A percentile compares a stretch with the other conserved stretches of the same genome.
Conservation (phyloP, 1,140 invertebrate species). For the Choristoneura fumiferana region DNA sequence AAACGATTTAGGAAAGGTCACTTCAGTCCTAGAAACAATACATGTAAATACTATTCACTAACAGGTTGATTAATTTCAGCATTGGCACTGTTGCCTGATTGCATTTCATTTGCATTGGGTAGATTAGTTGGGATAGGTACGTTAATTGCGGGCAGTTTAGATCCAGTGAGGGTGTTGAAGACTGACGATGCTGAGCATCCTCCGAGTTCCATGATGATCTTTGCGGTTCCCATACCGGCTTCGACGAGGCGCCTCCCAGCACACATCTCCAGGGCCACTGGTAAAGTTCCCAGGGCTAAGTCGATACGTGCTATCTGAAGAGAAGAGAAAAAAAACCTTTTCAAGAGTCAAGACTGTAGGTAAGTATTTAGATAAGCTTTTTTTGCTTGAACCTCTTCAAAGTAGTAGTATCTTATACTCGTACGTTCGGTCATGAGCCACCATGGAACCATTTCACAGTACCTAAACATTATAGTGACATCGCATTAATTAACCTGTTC, state of each 20-base stretch:
- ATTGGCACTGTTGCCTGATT: no score
- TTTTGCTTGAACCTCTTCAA: no score
- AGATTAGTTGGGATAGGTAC: background rate
- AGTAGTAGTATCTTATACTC: background rate
- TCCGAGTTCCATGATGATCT: constrained; percentile 53
- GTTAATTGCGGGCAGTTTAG: constrained; percentile 18
- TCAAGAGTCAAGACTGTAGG: no score
- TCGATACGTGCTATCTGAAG: constrained; percentile 58
- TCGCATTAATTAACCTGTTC: no score
- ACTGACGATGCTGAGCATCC: constrained; percentile 50
- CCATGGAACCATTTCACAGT: no score
- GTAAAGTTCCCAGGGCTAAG: constrained; percentile 47
- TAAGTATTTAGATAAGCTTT: no score
- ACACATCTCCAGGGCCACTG: constrained; percentile 57
- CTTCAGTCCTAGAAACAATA: no score
- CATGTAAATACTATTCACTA: no score
- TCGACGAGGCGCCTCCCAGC: constrained; percentile 46
- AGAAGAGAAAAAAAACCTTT: background rate
- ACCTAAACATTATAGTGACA: no score
- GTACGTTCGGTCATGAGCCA: no score
- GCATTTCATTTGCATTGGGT: background rate
- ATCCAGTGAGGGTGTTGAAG: constrained; percentile 34
- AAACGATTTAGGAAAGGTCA: no score
- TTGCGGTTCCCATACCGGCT: constrained; percentile 47
- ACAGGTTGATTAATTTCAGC: no score